Percentiles rank a stretch among this genome's conserved stretches.
phyloP scores from a whole-genome alignment of 2,888 invertebrate species.

The Coremacera marginata region DNA sequence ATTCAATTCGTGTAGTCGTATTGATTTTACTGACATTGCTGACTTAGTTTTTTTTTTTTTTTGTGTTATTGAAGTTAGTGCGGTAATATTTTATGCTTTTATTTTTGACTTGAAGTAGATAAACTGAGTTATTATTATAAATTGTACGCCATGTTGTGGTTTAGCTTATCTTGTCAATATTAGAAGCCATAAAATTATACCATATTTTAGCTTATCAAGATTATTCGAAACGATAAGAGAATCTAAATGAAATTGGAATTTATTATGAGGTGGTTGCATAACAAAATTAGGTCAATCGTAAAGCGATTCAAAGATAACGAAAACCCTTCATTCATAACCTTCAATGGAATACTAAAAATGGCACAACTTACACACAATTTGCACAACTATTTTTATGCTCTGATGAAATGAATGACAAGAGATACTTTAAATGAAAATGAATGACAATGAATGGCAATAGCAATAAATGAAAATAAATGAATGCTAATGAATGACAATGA shows the following conservation, averaged over 20 bases:
- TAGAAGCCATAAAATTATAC: not conserved
- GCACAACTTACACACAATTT: too few species aligned
- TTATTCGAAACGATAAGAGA: slow-evolving; percentile 1
- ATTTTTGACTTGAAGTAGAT: not conserved
- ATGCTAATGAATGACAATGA: not conserved
- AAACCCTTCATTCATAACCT: too few species aligned
- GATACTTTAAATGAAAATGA: too few species aligned
- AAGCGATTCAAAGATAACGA: too few species aligned
- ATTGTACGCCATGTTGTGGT: not conserved
- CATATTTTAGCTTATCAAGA: not conserved
- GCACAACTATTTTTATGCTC: too few species aligned
- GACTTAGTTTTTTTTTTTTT: not conserved
- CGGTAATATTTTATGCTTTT: not conserved
- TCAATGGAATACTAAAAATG: not conserved
- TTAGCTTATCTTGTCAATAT: not conserved
- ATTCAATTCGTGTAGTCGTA: slow-evolving; percentile 17
- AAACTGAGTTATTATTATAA: not conserved
- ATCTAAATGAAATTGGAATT: slow-evolving; percentile 11
- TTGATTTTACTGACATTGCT: slow-evolving; percentile 31
- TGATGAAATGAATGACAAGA: too few species aligned
- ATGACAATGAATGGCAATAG: too few species aligned
- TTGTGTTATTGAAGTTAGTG: not conserved
- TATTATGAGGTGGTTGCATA: not conserved
- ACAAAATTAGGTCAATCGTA: not conserved
- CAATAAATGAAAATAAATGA: not conserved